These are phyloP conservation scores for Cheilosia impressa DNA, from an alignment of 2,888 invertebrate genomes.

Conservation along the genomic window DNA sequence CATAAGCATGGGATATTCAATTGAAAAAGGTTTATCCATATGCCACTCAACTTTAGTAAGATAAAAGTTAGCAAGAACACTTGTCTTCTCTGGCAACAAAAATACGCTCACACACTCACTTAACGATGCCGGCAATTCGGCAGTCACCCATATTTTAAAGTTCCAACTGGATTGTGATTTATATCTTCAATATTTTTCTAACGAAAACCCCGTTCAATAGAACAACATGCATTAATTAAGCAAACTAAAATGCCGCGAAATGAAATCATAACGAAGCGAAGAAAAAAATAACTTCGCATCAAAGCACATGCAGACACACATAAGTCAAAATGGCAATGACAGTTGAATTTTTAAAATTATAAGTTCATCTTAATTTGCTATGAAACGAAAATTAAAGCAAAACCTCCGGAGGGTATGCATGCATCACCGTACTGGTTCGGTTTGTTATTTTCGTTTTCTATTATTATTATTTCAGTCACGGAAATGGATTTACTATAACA, in stretches of 20 bases:
- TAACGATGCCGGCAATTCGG: too few relatives aligned
- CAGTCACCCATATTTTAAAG: background rate
- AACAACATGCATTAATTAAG: conserved; percentile 37
- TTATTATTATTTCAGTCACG: conserved; percentile 66
- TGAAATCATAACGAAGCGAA: conserved; percentile 41
- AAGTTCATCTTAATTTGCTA: conserved; percentile 42
- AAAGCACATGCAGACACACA: conserved; percentile 35
- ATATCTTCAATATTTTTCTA: background rate
- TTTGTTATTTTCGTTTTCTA: conserved; percentile 30
- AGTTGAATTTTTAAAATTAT: conserved; percentile 36
- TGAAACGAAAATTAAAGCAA: conserved; percentile 12
- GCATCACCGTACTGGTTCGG: conserved; percentile 30
- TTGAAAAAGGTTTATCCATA: conserved; percentile 18
- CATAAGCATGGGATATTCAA: conserved; percentile 12
- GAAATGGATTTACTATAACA: conserved; percentile 64
- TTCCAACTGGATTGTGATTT: background rate
- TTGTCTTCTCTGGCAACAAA: background rate
- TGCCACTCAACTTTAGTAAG: conserved; percentile 9
- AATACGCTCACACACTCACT: background rate
- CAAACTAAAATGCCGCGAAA: conserved; percentile 23
- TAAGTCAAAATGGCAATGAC: conserved; percentile 17
- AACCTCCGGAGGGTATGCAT: conserved; percentile 35
- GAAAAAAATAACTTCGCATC: conserved; percentile 36
- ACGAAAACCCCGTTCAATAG: conserved; percentile 20
- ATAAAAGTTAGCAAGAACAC: background rate